Base-by-base conservation (phyloP, 2,797 vertebrate genomes). In the Brachyrhaphis roseni region DNA sequence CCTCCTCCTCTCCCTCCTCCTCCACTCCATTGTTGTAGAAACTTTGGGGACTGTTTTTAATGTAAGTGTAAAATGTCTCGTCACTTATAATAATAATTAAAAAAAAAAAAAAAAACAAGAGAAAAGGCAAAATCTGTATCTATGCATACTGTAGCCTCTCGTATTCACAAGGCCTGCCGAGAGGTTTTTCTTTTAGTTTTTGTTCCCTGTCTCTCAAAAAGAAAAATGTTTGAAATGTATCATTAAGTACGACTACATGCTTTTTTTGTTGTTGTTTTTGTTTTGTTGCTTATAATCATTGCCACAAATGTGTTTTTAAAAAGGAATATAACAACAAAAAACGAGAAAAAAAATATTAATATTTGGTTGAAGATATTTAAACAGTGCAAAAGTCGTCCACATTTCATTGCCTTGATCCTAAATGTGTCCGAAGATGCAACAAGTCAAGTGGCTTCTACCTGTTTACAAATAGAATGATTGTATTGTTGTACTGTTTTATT, bases 401-500 rank as follows among this genome's bases (percentile, higher is more conserved):
- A 97, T 98, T 98, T 99, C 98, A 98, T 99, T 98, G 98, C 98
- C 97, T 99, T 98, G 97, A 97, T 97, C 97, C 96, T 97, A 97
- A 97, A 96, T 97, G 97, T 98, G 97, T 99, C 98, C 90, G 96
- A 97, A 96, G 97, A 99, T 97, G 97, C 98, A 98, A 97, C 96
- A 97, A 97, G 97, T 97, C 97, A 95, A 97, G 97, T 98, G 98
- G 97, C 97, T 99, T 99, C 98, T 98, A 98, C 97, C 97, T 99
- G 98, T 99, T 99, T 99, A 99, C 98, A 99, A 97, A 97, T 98
- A 97, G 97, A 98, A 97, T 98, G 98, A 99, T 99, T 99, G 98
- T 99, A 99, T 97, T 96, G 96, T 97, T 96, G 97, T 97, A 97
- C 97, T 97, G 96, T 88, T 95, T 95, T 96, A 95, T 95, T 94